Conservation (phyloP, 2,888 invertebrate genomes). For the Calameuta pallipes region DNA sequence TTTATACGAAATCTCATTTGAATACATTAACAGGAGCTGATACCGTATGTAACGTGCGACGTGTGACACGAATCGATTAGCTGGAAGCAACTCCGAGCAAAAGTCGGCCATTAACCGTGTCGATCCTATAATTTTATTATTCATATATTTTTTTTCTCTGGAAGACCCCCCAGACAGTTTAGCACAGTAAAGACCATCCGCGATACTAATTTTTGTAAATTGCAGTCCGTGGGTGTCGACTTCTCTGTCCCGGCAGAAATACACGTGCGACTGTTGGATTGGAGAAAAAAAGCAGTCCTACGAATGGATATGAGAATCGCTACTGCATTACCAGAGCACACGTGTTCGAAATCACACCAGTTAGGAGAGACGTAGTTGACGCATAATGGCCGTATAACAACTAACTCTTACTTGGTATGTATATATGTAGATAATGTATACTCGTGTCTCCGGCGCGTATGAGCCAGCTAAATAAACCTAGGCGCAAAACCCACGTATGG, state of each 20-base stretch:
- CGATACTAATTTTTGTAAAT: not conserved
- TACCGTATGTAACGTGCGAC: constrained; percentile 6
- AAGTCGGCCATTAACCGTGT: not conserved
- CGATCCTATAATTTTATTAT: not conserved
- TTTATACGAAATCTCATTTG: constrained; percentile 53
- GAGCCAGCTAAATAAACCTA: constrained; percentile 37
- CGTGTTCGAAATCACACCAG: constrained; percentile 6
- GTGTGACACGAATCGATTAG: constrained; percentile 22
- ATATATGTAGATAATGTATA: constrained; percentile 14
- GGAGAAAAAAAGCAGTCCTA: not conserved
- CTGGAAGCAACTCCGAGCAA: constrained; percentile 9
- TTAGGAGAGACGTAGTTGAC: not conserved
- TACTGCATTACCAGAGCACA: not conserved
- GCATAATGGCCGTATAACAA: constrained; percentile 19
- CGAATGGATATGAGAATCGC: constrained; percentile 1
- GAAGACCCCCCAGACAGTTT: not conserved
- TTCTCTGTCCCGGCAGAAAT: not conserved
- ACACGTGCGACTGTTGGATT: not conserved
- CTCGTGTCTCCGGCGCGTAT: constrained; percentile 26
- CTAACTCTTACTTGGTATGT: constrained; percentile 21
- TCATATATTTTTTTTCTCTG: not conserved
- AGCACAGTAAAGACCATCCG: not conserved
- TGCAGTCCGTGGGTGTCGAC: not conserved
- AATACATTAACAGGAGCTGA: constrained; percentile 42
- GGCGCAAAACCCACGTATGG: constrained; percentile 30